Evolutionary conservation across 2,888 invertebrate genomes (phyloP).

Genomic region (Leistus spinibarbis): DNA sequence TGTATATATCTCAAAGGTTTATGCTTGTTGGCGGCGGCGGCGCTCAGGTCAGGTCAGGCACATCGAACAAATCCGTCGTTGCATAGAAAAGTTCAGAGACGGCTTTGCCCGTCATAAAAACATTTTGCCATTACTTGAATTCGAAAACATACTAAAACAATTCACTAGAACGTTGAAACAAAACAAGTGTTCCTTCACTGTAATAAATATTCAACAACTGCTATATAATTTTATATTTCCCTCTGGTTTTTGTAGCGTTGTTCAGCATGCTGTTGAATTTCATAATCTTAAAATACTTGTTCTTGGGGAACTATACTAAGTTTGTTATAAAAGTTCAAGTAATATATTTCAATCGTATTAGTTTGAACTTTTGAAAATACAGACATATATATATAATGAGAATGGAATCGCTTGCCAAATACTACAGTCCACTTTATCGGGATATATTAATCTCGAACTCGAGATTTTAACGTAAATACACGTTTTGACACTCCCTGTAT

Average conservation of each 20-base stretch:
- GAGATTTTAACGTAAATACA: too few species aligned
- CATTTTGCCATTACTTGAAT: conserved; percentile 47
- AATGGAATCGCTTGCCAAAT: background rate
- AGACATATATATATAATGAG: background rate
- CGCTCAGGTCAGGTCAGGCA: conserved; percentile 31
- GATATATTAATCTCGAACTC: too few species aligned
- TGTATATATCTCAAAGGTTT: conserved; percentile 1
- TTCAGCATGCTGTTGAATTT: background rate
- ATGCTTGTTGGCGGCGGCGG: background rate
- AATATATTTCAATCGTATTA: conserved; percentile 26
- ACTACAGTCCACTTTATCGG: too few species aligned
- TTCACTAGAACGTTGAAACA: conserved; percentile 39
- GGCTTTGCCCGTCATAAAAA: conserved; percentile 47
- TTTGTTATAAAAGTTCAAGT: background rate
- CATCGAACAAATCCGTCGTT: conserved; percentile 47
- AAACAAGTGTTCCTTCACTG: background rate
- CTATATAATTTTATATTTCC: background rate
- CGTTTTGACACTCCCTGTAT: too few species aligned
- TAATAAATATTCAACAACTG: background rate
- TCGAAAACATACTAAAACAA: conserved; percentile 43
- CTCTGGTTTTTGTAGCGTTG: background rate
- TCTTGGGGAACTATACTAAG: background rate
- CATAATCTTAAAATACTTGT: background rate
- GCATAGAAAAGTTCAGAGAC: conserved; percentile 49
- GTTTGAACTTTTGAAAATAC: conserved; percentile 9